Evolutionary conservation across 2,888 invertebrate species (phyloP).

Genomic region (Ormyrus pomaceus): DNA sequence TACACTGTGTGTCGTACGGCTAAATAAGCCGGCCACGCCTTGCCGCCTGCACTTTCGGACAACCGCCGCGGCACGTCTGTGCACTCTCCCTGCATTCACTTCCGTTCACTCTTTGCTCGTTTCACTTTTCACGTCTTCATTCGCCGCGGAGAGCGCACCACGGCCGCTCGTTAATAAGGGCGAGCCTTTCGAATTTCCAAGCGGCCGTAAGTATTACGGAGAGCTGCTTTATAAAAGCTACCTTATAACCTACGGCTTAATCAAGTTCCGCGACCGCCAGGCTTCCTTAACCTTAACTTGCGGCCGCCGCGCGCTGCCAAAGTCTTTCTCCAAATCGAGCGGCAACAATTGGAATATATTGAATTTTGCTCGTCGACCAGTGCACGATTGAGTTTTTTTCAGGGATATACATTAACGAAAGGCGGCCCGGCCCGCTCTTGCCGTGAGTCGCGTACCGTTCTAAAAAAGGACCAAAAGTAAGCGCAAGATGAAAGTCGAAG

Average conservation of each 20-base stretch:
- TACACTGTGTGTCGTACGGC: too few relatives aligned
- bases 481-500: constrained; percentile 22
- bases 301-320: too few relatives aligned
- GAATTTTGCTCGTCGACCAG: too few relatives aligned
- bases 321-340: too few relatives aligned
- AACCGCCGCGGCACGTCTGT: too few relatives aligned
- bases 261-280: not conserved
- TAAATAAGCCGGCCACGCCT: too few relatives aligned
- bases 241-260: not conserved
- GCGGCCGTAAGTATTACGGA: not conserved
- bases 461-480: constrained; percentile 43
- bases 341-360: too few relatives aligned
- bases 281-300: too few relatives aligned
- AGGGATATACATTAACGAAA: constrained; percentile 7
- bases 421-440: not conserved
- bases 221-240: not conserved
- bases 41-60: too few relatives aligned
- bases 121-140: constrained; percentile 28
- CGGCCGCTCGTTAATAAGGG: too few relatives aligned
- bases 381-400: too few relatives aligned
- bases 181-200: not conserved
- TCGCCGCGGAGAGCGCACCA: not conserved
- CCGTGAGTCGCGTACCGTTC: constrained; percentile 34
- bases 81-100: too few relatives aligned
- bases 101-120: constrained; percentile 2